These are phyloP conservation scores for Geotrupes spiniger DNA, from an alignment of 2,888 invertebrate species.

Conservation along the genomic window DNA sequence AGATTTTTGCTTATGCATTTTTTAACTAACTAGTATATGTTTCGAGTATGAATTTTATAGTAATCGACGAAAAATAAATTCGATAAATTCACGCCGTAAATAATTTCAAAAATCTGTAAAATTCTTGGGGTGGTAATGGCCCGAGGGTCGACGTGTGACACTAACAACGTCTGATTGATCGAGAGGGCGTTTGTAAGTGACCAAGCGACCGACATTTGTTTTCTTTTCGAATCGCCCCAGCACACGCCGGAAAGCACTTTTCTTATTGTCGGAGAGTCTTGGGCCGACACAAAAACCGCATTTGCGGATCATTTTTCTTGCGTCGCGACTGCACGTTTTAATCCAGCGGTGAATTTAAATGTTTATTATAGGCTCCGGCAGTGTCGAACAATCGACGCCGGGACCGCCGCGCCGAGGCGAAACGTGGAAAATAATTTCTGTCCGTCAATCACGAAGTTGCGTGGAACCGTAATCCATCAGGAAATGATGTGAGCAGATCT, in stretches of 20 bases:
- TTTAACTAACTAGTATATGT: no score
- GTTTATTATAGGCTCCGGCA: no score
- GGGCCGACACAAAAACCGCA: constrained; percentile 44
- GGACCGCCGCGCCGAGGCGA: not conserved
- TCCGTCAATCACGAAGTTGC: constrained; percentile 22
- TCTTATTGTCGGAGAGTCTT: constrained; percentile 25
- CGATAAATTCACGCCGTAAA: no score
- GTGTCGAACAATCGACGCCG: no score
- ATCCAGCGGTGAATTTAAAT: no score
- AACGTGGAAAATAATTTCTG: constrained; percentile 1
- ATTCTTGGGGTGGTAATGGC: not conserved
- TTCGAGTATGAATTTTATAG: no score
- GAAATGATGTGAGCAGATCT: constrained; percentile 46
- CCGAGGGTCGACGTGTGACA: constrained; percentile 14
- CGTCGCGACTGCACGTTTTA: not conserved
- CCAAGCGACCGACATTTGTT: constrained; percentile 46
- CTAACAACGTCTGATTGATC: constrained; percentile 39
- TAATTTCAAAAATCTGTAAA: no score
- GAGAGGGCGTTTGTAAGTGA: constrained; percentile 36
- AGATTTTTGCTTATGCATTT: no score
- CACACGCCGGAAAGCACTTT: constrained; percentile 25
- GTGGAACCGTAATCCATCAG: constrained; percentile 38
- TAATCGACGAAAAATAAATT: no score
- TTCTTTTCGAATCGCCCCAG: constrained; percentile 40
- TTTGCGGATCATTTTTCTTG: constrained; percentile 36